Base-by-base conservation (phyloP, 2,888 invertebrate genomes). In the Malthinus flaveolus region DNA sequence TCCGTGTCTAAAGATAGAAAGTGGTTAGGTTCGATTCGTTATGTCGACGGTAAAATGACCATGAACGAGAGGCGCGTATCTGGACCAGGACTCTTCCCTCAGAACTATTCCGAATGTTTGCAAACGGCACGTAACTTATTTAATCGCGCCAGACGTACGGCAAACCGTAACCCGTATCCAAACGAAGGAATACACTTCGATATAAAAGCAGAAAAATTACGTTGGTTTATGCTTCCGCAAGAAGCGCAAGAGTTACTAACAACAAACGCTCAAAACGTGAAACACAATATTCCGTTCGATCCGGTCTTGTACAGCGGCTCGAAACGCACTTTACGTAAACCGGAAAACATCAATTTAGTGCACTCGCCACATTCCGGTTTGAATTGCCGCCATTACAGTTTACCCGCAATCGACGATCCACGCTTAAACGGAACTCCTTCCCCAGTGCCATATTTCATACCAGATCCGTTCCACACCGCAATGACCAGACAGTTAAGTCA, bases 211-310 rank as follows among this genome's bases (percentile, higher is more conserved):
- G 87, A 89, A 65, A 82, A 84, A 51, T 79, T 94, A 9, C 83
- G 93, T 61, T 95, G 95, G 95, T 95, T 93, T 78, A 87, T 95
- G 84, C 77, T 95, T 49, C 94, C 94, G 0, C 89, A 89, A 72
- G 95, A 95, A 80, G 93, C 93, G 0, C 89, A 91, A 71, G 86
- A 88, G 65, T 82, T 91, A 33, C 78, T 91, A 1, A 80, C 89
- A 1, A 89, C 89, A 12, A 85, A 87, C 69, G 89, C 89, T 36
- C 87, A 85, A 54, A 90, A 89, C 71, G 89, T 90, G 7, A 90
- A 90, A 78, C 89, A 90, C 57, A 84, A 85, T 64, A 87, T 89
- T 65, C 90, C 90, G 56, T 90, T 90, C 72, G 87, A 88, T 73
- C 90, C 90, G 0, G 80, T 83, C 35, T 81, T 82, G 35, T 85